Evolutionary conservation across 2,888 invertebrate species (phyloP), one percentile per base, ranked within the genome.

Genomic region (Kuschelorhynchus macadamiae): DNA sequence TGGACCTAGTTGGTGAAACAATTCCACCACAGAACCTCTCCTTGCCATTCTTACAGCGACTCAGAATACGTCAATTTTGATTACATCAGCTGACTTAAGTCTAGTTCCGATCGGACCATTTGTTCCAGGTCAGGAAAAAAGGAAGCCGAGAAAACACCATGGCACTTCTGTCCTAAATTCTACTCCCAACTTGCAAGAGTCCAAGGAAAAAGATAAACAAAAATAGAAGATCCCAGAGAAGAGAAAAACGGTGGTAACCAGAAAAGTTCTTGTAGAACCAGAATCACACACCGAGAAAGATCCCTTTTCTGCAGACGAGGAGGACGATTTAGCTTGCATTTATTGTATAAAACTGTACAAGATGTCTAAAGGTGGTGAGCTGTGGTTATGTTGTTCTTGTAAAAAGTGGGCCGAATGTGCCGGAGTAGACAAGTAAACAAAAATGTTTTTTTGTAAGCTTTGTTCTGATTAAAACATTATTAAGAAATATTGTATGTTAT

Each of bases 391-490:
- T 20, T 72, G 67, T 46, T 11, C 20, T 1, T 74, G 69, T 49
- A 17, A 36, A 9, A 60, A 57, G 16, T 74, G 69, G 73, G 55
- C 70, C 47, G 64, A 55, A 33, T 72, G 69, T 55, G 65, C 72
- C 46, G 60, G 52, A 21, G 39, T 69, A 11, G 16, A 65, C n/a
- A 66, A 47, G 57, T 61, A 36, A 60, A 20, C 55, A 20, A 70
- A 53, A 20, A 53, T 41, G 0, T 53, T 21, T 33, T 1, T 53
- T 41, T 39, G 53, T 53, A 41, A 53, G 17, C 11, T 44, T 17
- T 44, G 44, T 44, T 7, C 36, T 11, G 3, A 36, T 3, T 36
- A 36, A 36, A 36, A 3, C 2, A 11, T 5, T 7, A 25, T 25
- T 25, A 25, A 25, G 4, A 5, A 7, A 7, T 7, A 3, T 12